Conservation (phyloP, 92 coral and sea anemone genomes). For the Paragorgia papillata region DNA sequence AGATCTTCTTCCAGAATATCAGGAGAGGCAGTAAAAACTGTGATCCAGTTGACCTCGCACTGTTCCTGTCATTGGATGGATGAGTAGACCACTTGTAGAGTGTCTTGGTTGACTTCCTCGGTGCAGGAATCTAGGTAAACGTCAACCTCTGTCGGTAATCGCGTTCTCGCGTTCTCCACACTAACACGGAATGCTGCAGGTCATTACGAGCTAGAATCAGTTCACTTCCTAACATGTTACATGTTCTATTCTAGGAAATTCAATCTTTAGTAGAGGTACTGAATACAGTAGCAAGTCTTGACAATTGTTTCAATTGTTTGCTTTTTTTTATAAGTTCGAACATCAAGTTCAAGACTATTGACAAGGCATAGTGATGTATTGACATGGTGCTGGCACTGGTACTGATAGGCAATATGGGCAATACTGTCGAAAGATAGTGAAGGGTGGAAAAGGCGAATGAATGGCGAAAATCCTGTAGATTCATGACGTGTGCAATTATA, state of each 20-base stretch:
- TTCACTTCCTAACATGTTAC: no score
- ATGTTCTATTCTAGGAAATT: no score
- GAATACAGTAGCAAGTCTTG: no score
- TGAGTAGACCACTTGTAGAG: slow-evolving; percentile 12
- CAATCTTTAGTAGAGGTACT: no score
- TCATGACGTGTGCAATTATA: slow-evolving; percentile 61
- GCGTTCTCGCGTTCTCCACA: no score
- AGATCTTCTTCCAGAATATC: background rate
- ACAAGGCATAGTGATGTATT: no score
- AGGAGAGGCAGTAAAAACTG: slow-evolving; percentile 13
- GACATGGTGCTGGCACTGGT: no score
- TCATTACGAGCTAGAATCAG: slow-evolving; percentile 3
- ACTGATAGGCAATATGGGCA: no score
- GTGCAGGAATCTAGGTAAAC: slow-evolving; percentile 7
- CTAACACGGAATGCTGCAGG: slow-evolving; percentile 15
- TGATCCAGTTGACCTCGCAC: slow-evolving; percentile 5
- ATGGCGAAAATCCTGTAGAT: slow-evolving; percentile 52
- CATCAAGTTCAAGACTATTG: no score
- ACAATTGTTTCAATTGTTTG: no score
- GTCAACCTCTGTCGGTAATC: slow-evolving; percentile 8
- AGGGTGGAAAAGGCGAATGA: slow-evolving; percentile 37
- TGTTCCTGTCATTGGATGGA: background rate
- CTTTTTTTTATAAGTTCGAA: no score
- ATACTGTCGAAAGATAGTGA: background rate
- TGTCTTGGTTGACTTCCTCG: slow-evolving; percentile 10